Percentiles rank a stretch among this genome's conserved stretches.
Evolutionary conservation across 2,113 vertebrate species (phyloP).

Genomic region (Pipra filicauda): DNA sequence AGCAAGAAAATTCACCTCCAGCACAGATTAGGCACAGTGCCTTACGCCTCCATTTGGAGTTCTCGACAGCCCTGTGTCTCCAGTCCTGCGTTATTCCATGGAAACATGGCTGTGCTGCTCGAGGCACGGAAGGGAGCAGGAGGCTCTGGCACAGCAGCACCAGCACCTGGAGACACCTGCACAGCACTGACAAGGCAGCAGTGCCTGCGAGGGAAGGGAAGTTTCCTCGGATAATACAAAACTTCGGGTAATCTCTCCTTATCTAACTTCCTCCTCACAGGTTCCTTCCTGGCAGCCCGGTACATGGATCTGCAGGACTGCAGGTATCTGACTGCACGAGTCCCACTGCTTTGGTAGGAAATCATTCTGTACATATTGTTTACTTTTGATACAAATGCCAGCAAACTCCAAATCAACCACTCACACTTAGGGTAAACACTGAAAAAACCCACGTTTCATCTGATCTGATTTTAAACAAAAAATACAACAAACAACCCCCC

Average conservation of each 20-base stretch:
- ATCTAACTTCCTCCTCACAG: not conserved
- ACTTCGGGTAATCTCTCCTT: not conserved
- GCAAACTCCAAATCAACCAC: not conserved
- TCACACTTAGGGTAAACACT: not conserved
- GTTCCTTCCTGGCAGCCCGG: not conserved
- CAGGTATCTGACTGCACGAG: not conserved
- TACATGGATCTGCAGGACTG: not conserved
- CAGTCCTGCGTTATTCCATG: not conserved
- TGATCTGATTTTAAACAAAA: not conserved
- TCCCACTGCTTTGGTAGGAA: not conserved
- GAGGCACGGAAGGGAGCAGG: not conserved
- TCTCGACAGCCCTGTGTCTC: not conserved
- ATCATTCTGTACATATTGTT: not conserved
- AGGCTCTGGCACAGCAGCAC: not conserved
- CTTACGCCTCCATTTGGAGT: not conserved
- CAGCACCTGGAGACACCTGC: rapidly evolving
- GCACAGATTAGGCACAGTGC: not conserved
- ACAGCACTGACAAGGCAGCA: not conserved
- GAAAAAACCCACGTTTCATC: not conserved
- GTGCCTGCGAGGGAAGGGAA: not conserved
- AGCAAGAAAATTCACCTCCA: not conserved
- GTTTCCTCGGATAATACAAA: not conserved
- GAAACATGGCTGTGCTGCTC: not conserved
- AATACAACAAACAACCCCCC: not conserved
- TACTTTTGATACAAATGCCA: not conserved